Evolutionary conservation across 2,113 vertebrate genomes (phyloP).

Genomic region (Hydropotes inermis): DNA sequence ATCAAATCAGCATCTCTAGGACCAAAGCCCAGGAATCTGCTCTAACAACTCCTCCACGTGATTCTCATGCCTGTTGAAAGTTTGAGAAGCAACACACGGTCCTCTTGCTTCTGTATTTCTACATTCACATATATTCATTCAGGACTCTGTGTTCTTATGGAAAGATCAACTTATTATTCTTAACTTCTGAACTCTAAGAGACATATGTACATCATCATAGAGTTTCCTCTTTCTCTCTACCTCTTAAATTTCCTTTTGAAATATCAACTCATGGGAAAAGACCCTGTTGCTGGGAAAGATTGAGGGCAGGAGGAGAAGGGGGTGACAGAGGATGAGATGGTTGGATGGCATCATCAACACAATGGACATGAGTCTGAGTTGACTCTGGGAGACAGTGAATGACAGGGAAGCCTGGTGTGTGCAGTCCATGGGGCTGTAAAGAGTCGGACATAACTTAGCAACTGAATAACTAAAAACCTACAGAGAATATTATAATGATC

Average conservation of each 20-base stretch:
- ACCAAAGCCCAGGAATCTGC: neutral
- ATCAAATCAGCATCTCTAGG: neutral
- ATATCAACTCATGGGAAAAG: neutral
- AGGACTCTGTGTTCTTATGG: neutral
- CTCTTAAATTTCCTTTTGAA: slow-evolving; percentile 28
- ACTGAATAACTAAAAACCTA: neutral
- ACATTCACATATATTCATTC: neutral
- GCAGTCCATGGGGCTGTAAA: neutral
- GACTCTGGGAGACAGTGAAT: neutral
- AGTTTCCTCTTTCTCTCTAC: neutral
- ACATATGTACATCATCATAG: neutral
- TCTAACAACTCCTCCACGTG: neutral
- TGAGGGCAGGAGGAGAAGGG: neutral
- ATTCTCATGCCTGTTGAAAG: neutral
- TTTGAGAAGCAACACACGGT: neutral
- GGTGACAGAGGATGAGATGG: neutral
- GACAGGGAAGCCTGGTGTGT: neutral
- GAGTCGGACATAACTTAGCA: neutral
- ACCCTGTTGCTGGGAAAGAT: neutral
- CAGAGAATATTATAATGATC: neutral
- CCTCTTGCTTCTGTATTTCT: neutral
- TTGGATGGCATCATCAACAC: neutral
- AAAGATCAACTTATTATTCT: neutral
- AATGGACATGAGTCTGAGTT: neutral
- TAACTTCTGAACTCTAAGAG: neutral